Evolutionary conservation across 1,140 invertebrate genomes (phyloP).

Genomic region (Bombus huntii): DNA sequence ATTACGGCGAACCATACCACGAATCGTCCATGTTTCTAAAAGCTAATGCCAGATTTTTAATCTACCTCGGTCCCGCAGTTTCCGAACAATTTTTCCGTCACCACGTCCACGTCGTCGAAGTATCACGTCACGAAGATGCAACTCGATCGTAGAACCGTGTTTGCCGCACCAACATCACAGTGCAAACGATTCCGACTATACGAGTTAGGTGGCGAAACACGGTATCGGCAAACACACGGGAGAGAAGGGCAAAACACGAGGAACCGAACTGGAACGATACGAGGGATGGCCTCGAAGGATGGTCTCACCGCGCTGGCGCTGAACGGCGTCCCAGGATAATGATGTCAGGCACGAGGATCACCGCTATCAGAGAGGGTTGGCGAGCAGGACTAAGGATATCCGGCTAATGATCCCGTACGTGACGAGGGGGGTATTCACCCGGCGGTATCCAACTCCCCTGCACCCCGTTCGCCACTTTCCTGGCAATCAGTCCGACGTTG

Average conservation of each 20-base stretch:
- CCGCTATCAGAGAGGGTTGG: constrained; percentile 71
- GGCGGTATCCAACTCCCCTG: constrained; percentile 28
- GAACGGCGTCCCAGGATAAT: constrained; percentile 70
- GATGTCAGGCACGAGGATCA: constrained; percentile 73
- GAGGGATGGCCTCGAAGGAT: constrained; percentile 29
- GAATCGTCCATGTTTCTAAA: background rate
- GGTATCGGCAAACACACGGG: background rate
- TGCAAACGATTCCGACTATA: background rate
- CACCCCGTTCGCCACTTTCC: constrained; percentile 14
- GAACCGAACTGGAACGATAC: constrained; percentile 33
- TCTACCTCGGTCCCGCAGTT: background rate
- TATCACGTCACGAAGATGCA: background rate
- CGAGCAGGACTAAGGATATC: constrained; percentile 75
- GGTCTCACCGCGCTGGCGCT: constrained; percentile 63
- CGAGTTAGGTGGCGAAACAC: too few relatives aligned
- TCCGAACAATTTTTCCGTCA: background rate
- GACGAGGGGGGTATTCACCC: constrained; percentile 76
- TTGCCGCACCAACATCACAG: constrained; percentile 8
- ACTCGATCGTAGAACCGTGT: background rate
- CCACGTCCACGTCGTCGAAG: background rate
- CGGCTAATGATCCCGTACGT: constrained; percentile 79
- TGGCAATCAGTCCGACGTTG: constrained; percentile 67
- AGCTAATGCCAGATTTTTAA: too few relatives aligned
- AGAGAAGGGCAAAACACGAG: constrained; percentile 39
- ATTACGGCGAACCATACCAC: background rate